Percentiles rank a stretch among this genome's conserved stretches.
Conservation (phyloP, 64 coral and sea anemone genomes). For the Actinia tenebrosa region DNA sequence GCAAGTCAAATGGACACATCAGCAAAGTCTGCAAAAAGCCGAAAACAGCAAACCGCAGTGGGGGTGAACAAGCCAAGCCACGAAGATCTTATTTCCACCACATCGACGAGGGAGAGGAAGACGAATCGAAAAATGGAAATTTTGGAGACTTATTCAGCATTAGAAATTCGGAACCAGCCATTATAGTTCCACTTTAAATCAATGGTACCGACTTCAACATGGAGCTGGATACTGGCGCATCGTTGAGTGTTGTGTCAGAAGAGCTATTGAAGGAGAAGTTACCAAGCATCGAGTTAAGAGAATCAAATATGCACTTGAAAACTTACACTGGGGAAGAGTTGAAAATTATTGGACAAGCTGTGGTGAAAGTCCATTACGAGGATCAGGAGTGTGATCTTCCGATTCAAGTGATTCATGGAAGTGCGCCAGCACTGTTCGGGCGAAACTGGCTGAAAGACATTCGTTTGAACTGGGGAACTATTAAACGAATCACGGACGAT, state of each 20-base stretch:
- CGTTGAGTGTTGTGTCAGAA: no score
- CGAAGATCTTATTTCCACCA: no score
- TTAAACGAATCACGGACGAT: slow-evolving; percentile 8
- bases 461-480: slow-evolving; percentile 27
- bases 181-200: not conserved
- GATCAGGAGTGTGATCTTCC: not conserved
- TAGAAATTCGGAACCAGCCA: no score
- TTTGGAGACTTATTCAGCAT: no score
- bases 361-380: slow-evolving; percentile 21
- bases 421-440: slow-evolving; percentile 26
- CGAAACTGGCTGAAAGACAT: slow-evolving; percentile 41
- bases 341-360: slow-evolving; percentile 22
- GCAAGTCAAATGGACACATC: not conserved
- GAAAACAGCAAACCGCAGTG: not conserved
- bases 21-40: not conserved
- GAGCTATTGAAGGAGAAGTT: no score
- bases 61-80: no score
- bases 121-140: no score
- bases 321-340: slow-evolving; percentile 22
- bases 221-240: no score
- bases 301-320: not conserved
- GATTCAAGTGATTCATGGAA: slow-evolving; percentile 24
- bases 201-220: no score
- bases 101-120: no score
- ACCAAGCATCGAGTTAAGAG: not conserved